Base-by-base conservation (phyloP, 1,140 invertebrate species). In the Zaprionus camerounensis region DNA sequence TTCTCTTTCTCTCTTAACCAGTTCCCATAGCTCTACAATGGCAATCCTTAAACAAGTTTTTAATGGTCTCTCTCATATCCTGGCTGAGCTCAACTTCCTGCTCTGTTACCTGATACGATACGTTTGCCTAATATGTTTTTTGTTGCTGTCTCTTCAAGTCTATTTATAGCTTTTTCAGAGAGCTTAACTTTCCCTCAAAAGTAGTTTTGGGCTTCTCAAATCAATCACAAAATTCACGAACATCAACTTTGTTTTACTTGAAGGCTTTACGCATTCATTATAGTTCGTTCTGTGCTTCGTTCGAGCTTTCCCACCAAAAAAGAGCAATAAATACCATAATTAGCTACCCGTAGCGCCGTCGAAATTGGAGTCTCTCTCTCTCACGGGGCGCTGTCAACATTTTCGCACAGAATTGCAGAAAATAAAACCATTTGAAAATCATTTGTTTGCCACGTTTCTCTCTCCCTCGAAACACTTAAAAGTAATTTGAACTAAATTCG, bases 401-500 rank as follows among this genome's bases (percentile, higher is more conserved):
- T 46, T 46, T 78, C 70, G 62, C 31, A 55, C 67, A 51, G 38
- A 69, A 49, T 62, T 58, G 63, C 41, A 28, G 9, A 34, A 34
- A 34, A 31, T 20, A 31, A 63, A 70, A 73, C 20, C 57, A 69
- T 55, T 71, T 63, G 58, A 57, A 86, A 79, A 63, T 46, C 41
- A 46, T 46, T 46, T 65, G 51, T 80, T 76, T 80, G 46, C 79
- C 78, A 67, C 44, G 68, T 81, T 86, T 69, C 46, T 69, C 53
- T 75, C 26, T 46, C 44, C 49, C 41, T 51, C 44, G 70, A 61
- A 63, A 58, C 84, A 78, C 81, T 87, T 88, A 84, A 88, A 87
- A 84, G 78, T 86, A 88, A 87, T 87, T 87, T 90, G 63, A 88
- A 88, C 84, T 76, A 88, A 87, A 87, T 87, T 88, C 70, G 84